Percentiles rank a stretch among this genome's conserved stretches.
Conservation (phyloP, 2,797 vertebrate genomes). For the Poecilia gillii region DNA sequence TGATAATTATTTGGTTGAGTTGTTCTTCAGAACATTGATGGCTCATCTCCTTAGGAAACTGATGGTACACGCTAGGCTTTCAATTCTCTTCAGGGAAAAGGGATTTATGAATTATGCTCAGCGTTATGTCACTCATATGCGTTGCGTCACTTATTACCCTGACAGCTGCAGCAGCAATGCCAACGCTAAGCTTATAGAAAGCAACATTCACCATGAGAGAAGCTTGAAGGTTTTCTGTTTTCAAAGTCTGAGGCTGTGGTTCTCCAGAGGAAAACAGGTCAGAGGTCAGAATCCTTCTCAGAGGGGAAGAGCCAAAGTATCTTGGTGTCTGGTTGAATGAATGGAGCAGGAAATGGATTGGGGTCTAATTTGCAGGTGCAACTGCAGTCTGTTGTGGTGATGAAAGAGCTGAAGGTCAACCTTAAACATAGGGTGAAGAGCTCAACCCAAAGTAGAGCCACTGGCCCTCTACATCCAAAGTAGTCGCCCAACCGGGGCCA, state of each 20-base stretch:
- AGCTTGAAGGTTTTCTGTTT: background rate
- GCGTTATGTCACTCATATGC: slow-evolving; percentile 1
- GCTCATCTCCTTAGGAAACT: background rate
- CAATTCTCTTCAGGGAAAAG: background rate
- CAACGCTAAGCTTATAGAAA: background rate
- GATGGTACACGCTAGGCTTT: background rate
- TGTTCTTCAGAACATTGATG: background rate
- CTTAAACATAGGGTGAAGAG: background rate
- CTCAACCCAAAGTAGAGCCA: background rate
- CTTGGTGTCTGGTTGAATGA: background rate
- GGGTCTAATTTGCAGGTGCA: background rate
- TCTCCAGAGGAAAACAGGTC: background rate
- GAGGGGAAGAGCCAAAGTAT: background rate
- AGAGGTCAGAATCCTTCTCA: background rate
- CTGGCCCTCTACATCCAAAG: background rate
- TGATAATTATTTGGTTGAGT: background rate
- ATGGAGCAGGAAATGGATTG: background rate
- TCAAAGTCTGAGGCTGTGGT: background rate
- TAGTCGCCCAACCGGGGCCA: too few relatives aligned
- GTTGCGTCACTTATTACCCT: slow-evolving; percentile 1
- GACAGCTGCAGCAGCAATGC: background rate
- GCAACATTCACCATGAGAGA: background rate
- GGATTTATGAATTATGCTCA: slow-evolving; percentile 1
- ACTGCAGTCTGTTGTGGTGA: too few relatives aligned
- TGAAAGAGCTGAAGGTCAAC: background rate